Evolutionary conservation across 2,113 vertebrate genomes (phyloP), one percentile per base, ranked within the genome.

Genomic region (Upupa epops): DNA sequence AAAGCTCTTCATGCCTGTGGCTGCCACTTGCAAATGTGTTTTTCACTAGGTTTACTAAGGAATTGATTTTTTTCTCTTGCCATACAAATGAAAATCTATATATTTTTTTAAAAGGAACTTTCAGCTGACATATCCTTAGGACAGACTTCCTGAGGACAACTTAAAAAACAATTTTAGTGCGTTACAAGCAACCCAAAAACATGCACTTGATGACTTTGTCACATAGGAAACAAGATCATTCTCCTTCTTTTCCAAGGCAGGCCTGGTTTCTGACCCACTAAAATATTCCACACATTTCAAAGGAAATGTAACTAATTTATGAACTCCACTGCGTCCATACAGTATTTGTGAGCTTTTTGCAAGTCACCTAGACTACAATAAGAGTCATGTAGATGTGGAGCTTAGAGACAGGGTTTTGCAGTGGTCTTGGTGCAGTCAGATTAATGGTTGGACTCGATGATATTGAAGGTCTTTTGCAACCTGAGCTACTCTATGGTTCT

Each of bases 21-120:
- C 24, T 77, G 92, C 81, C 59, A 65, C 54, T 94, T 88, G 89
- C 22, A 92, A 73, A 82, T 75, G 64, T 90, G 61, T n/a, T 89
- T 81, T 94, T 87, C 60, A 72, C 51, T 40, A 83, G 34, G 61
- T 87, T 88, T 85, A 83, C 76, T 74, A 68, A 85, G 58, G 55
- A 85, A 91, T 54, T 75, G 32, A 81, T 83, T 87, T 17, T 86
- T 48, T 80, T 63, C 61, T 66, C 20, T 51, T 94, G 71, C 76
- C 52, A 70, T 18, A 77, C 37, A 91, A 72, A 92, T 85, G 75
- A 22, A 87, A 95, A 93, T 63, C 66, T 29, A 3, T 26, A 29
- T n/a, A n/a, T n/a, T 76, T 87, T 55, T 25, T 52, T 2, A 56
- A 86, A 88, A 83, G 37, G 29, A 83, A 86, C 5, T 5, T 46